Conservation (phyloP, 1,140 invertebrate species). For the Platorchestia sp. region DNA sequence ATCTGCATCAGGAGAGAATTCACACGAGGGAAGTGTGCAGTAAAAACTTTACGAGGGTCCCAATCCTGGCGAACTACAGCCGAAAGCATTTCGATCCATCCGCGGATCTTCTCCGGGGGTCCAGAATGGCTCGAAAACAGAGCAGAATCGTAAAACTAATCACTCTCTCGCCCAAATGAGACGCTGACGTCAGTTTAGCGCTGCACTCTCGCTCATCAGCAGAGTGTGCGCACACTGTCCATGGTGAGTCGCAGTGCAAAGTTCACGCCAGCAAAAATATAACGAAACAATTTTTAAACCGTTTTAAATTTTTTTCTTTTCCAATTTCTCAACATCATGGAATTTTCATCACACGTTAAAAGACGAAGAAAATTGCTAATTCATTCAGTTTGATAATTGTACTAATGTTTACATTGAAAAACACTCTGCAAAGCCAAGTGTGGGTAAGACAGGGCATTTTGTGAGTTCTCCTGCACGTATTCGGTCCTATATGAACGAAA, state of each 20-base stretch:
- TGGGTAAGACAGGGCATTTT: background rate
- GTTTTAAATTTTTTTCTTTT: too few relatives aligned
- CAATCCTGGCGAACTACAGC: slow-evolving; percentile 9
- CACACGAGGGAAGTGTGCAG: background rate
- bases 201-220: background rate
- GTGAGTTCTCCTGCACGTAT: background rate
- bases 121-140: background rate
- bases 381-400: too few relatives aligned
- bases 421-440: background rate
- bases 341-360: too few relatives aligned
- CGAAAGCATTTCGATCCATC: slow-evolving; percentile 35
- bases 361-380: too few relatives aligned
- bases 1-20: slow-evolving; percentile 42
- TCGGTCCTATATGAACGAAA: background rate
- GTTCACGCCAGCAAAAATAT: background rate
- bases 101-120: background rate
- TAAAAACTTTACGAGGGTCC: slow-evolving; percentile 17
- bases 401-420: too few relatives aligned
- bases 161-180: slow-evolving; percentile 17
- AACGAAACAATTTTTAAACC: background rate
- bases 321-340: too few relatives aligned
- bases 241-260: background rate
- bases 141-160: slow-evolving; percentile 21
- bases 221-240: background rate
- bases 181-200: background rate